These are phyloP conservation scores for Polyommatus icarus DNA, from an alignment of 2,888 invertebrate genomes.

Conservation along the genomic window DNA sequence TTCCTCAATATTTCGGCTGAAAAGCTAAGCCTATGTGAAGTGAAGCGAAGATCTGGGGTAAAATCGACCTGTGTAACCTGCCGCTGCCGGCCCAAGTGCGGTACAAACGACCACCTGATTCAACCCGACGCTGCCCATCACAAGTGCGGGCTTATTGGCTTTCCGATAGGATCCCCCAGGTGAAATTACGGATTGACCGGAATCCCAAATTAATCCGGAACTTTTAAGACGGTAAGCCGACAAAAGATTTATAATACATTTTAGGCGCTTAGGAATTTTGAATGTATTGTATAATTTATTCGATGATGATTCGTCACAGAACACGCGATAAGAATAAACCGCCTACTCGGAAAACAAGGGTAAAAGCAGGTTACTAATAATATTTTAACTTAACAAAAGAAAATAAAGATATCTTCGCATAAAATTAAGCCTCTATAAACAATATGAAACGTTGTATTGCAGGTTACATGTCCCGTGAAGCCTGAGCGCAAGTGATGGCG, in stretches of 20 bases:
- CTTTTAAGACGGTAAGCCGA: neutral
- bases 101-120: constrained; percentile 6
- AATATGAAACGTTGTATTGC: constrained; percentile 30
- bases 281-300: neutral
- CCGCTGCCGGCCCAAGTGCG: neutral
- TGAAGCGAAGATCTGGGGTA: constrained; percentile 3
- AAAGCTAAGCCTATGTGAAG: constrained; percentile 20
- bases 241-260: neutral
- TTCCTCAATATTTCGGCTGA: constrained; percentile 13
- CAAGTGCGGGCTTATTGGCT: constrained; percentile 13
- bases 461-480: constrained; percentile 37
- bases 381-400: no score
- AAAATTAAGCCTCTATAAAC: neutral
- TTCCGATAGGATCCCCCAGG: neutral
- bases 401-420: no score
- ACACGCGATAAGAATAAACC: no score
- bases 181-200: neutral
- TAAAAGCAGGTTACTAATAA: no score
- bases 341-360: no score
- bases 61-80: neutral
- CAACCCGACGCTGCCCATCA: constrained; percentile 4
- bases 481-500: constrained; percentile 51
- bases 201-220: neutral
- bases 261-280: neutral
- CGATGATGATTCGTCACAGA: neutral